Evolutionary conservation across 35 echinoderm and acorn worm genomes (phyloP), one percentile per base, ranked within the genome.

Genomic region (Heliocidaris erythrogramma): DNA sequence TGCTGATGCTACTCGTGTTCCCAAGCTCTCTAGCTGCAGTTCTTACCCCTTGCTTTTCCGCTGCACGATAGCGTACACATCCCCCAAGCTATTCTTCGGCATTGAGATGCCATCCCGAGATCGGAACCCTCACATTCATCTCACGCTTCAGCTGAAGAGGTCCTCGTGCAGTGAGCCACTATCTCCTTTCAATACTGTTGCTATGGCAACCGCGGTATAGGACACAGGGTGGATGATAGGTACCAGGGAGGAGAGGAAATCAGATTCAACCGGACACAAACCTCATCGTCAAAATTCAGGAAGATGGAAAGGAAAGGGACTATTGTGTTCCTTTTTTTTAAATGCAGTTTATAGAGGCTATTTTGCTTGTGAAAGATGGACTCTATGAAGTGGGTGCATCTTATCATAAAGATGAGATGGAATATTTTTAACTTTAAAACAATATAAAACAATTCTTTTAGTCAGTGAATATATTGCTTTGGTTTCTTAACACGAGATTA

Each of bases 111-210:
- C 27, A 24, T 18, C 65, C 65, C 18, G 65, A 24, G 65, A 78
- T 78, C 65, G 65, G 65, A 78, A 78, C 65, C 65, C 65, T 78
- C 27, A 78, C 65, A 78, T 78, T 78, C 65, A 24, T 78, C 65
- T 78, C 65, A 78, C 65, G 65, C 65, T 78, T 78, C 65, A 78
- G 27, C 65, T 78, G 65, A 78, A 78, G 65, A 27, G 65, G 65
- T 78, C 65, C 65, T 78, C 65, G 65, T 78, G 65, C 18, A 78
- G 65, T 78, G 65, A 78, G 65, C 65, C 65, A 78, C 65, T 78
- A 78, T 78, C 65, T 78, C 65, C 65, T 78, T 78, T 78, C 65
- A 78, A 78, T 78, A 78, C 65, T 7, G 17, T 78, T 78, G 65
- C 65, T 24, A 78, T 78, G 65, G 21, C 65, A 78, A 78, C 65